These are phyloP conservation scores for Calliopum simillimum DNA, from an alignment of 2,888 invertebrate genomes.

Conservation along the genomic window DNA sequence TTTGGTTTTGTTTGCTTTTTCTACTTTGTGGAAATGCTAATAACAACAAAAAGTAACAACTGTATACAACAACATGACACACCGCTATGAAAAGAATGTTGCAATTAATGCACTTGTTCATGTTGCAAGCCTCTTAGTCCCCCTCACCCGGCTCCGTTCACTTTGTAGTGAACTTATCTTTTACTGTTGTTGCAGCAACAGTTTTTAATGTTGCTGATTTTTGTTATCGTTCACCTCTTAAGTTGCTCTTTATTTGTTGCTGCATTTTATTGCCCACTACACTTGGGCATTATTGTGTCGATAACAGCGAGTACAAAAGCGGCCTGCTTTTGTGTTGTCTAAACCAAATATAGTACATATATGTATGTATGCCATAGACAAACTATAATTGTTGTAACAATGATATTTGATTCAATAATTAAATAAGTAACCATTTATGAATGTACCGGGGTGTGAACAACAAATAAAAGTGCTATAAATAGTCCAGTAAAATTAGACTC, in stretches of 20 bases:
- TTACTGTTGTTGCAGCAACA: background rate
- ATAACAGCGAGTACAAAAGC: too few relatives aligned
- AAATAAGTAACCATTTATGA: too few relatives aligned
- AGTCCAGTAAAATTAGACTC: too few relatives aligned
- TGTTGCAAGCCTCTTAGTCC: background rate
- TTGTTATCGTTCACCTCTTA: background rate
- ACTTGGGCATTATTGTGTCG: background rate
- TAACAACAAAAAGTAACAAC: too few relatives aligned
- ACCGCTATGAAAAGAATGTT: background rate
- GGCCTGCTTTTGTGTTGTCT: too few relatives aligned
- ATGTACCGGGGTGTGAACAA: too few relatives aligned
- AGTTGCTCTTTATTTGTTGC: background rate
- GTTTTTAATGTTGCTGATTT: background rate
- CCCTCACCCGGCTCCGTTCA: background rate
- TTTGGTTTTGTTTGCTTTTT: too few relatives aligned
- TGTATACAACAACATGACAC: background rate
- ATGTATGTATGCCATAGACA: too few relatives aligned
- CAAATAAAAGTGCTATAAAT: too few relatives aligned
- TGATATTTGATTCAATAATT: too few relatives aligned
- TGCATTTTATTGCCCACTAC: background rate
- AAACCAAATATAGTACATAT: too few relatives aligned
- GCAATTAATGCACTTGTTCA: slow-evolving; percentile 1
- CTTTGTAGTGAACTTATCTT: background rate
- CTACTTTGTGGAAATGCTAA: background rate
- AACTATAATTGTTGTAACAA: background rate